A percentile compares a stretch with the other conserved stretches of the same genome.
These are phyloP conservation scores for Blastomussa wellsi DNA, from an alignment of 92 coral and sea anemone genomes.

Conservation along the genomic window DNA sequence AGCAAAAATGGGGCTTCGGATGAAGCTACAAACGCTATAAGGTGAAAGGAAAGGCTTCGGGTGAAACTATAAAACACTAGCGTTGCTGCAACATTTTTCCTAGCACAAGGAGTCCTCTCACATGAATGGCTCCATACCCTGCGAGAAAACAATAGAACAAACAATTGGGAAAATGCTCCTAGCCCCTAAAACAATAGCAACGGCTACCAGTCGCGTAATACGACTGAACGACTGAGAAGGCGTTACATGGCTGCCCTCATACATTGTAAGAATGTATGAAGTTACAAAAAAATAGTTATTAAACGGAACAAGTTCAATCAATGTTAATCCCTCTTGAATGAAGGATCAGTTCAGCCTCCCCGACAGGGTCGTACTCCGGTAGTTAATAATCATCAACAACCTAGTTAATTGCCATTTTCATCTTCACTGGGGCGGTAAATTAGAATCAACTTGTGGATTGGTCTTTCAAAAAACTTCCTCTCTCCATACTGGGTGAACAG, in stretches of 20 bases:
- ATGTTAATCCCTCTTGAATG: neutral
- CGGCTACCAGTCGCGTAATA: no score
- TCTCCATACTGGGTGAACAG: neutral
- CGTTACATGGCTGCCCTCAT: conserved; percentile 14
- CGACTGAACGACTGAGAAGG: conserved; percentile 1
- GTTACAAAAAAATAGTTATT: neutral
- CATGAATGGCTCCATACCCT: no score
- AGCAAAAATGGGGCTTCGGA: no score
- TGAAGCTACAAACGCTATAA: no score
- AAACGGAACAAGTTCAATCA: neutral
- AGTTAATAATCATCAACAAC: neutral
- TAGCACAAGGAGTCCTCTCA: no score
- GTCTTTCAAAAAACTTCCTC: conserved; percentile 17
- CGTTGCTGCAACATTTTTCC: no score
- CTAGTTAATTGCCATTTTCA: neutral
- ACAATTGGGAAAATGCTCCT: no score
- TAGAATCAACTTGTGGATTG: conserved; percentile 23
- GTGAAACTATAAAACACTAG: no score
- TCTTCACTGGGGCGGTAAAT: neutral
- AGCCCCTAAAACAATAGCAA: no score
- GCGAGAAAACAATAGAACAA: no score
- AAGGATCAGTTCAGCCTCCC: conserved; percentile 11
- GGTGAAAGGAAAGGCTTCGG: no score
- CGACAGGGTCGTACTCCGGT: conserved; percentile 39
- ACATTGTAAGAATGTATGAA: conserved; percentile 17